Base-by-base conservation (phyloP, 2,888 invertebrate species). In the Heliothis peltigera region DNA sequence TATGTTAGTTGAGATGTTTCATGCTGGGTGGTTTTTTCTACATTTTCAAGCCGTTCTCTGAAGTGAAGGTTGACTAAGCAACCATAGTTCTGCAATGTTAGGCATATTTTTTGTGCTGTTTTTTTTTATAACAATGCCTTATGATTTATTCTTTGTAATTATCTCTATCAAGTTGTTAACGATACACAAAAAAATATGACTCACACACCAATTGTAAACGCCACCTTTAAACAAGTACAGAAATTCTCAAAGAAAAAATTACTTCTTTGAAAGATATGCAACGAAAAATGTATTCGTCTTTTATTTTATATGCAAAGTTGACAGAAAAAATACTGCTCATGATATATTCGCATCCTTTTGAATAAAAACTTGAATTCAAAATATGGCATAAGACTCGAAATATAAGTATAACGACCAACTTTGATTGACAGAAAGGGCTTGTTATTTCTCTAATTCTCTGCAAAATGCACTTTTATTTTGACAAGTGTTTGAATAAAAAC, bases 351-450 rank as follows among this genome's bases (percentile, higher is more conserved):
- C 52, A 77, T 70, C 63, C 67, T 75, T 78, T 70, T 70, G 58
- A 73, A 76, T 71, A 73, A 73, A 80, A 81, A 78, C 63, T 69
- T 72, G 71, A 57, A 64, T 78, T 76, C 59, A 64, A 70, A 80
- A 78, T 73, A 72, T 70, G 57, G 64, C 64, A 74, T 64, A 78
- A 74, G 67, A 57, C 68, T 69, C 59, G 48, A 73, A 79, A 80
- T 75, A 79, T 79, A 80, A 81, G 65, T 81, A n/a, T n/a, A 83
- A 83, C 79, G 77, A 80, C 47, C 21, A 25, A 57, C 53, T 71
- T 66, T 86, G 86, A 88, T 84, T 88, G 89, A 88, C 89, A 87
- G 81, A 52, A 28, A 61, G 72, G 56, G 84, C 88, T 89, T 85
- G 89, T 90, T 90, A 89, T 83, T 85, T 83, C 75, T 84, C 75